Conservation (phyloP, 2,888 invertebrate species). For the Hirtodrosophila confusa region DNA sequence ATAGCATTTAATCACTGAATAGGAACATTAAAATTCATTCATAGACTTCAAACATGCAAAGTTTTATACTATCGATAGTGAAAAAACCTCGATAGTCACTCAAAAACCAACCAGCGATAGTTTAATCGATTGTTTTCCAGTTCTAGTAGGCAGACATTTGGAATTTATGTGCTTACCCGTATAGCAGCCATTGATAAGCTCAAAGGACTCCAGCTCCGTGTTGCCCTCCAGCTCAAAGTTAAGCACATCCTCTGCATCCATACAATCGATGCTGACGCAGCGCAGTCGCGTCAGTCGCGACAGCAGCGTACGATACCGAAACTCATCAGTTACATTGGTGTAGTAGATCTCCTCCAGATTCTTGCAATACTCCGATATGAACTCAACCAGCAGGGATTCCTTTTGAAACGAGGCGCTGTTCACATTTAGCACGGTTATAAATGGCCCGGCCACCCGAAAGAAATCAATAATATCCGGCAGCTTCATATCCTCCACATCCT, state of each 20-base stretch:
- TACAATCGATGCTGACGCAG: constrained; percentile 51
- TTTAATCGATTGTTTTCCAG: background rate
- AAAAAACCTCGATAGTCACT: background rate
- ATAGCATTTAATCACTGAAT: no score
- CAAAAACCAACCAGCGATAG: no score
- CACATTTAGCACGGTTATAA: constrained; percentile 36
- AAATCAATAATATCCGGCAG: constrained; percentile 61
- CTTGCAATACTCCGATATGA: constrained; percentile 58
- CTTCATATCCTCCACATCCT: constrained; percentile 59
- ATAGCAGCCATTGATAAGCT: constrained; percentile 64
- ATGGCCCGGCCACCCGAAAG: constrained; percentile 59
- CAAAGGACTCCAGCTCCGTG: constrained; percentile 53
- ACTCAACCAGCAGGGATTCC: constrained; percentile 65
- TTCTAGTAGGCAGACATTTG: background rate
- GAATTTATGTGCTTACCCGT: constrained; percentile 43
- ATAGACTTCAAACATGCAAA: no score
- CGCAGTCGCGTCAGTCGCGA: constrained; percentile 44
- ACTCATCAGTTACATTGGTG: constrained; percentile 62
- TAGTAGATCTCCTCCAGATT: constrained; percentile 58
- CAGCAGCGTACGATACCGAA: constrained; percentile 50
- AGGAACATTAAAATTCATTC: no score
- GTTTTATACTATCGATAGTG: no score
- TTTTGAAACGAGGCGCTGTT: constrained; percentile 56
- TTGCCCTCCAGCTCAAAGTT: constrained; percentile 53
- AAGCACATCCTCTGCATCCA: constrained; percentile 67